These are phyloP conservation scores for Drosophila sturtevanti DNA, from an alignment of 1,140 invertebrate species.

Conservation along the genomic window DNA sequence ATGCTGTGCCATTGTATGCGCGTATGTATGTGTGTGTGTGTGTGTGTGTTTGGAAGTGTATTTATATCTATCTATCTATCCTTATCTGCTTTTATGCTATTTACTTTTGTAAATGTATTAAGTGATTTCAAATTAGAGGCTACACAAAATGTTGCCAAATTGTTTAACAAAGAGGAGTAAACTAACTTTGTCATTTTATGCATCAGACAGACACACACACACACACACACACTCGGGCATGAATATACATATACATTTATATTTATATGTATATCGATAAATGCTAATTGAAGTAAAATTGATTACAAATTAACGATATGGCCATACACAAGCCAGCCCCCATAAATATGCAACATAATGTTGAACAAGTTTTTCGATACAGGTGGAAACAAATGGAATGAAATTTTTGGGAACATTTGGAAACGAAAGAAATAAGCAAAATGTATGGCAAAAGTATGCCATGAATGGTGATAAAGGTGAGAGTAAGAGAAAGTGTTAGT, in stretches of 20 bases:
- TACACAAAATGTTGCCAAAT: constrained; percentile 5
- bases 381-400: not conserved
- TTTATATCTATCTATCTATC: not conserved
- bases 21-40: not conserved
- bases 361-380: not conserved
- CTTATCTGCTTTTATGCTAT: constrained; percentile 8
- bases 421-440: too few species aligned
- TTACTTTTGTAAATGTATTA: constrained; percentile 47
- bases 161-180: not conserved
- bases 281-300: constrained; percentile 19
- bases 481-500: too few species aligned
- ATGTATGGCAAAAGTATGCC: not conserved
- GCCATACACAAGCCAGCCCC: not conserved
- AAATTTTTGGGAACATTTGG: too few species aligned
- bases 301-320: constrained; percentile 4
- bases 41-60: not conserved
- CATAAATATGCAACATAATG: constrained; percentile 16
- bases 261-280: constrained; percentile 13
- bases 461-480: too few species aligned
- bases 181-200: not conserved
- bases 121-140: constrained; percentile 67
- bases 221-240: not conserved
- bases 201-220: constrained; percentile 4
- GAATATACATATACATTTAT: constrained; percentile 1
- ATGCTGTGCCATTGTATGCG: constrained; percentile 15